Conservation (phyloP, 2,113 vertebrate species). For the Pampusana beccarii region DNA sequence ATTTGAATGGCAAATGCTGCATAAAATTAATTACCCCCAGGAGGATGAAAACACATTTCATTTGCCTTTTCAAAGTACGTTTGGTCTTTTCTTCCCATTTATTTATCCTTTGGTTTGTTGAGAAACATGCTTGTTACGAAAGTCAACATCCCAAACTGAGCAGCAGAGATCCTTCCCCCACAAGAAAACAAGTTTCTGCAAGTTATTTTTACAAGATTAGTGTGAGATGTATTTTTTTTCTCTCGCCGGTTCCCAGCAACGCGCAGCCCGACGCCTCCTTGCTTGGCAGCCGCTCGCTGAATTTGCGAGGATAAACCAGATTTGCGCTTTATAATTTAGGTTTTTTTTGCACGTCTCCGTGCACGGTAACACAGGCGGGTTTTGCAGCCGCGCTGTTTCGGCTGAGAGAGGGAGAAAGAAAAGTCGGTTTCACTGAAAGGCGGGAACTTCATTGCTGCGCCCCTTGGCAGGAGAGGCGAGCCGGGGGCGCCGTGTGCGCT, state of each 20-base stretch:
- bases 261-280: rapidly evolving
- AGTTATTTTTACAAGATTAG: neutral
- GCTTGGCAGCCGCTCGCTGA: neutral
- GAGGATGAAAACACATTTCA: neutral
- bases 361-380: rapidly evolving
- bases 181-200: neutral
- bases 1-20: slow-evolving; percentile 33
- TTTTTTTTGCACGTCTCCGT: too few species aligned
- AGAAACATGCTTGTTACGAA: neutral
- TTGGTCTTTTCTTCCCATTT: neutral
- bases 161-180: neutral
- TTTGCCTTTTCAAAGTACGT: neutral
- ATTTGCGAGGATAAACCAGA: neutral
- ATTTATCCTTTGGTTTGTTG: neutral
- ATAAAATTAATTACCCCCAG: neutral
- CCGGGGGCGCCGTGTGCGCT: too few species aligned
- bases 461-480: neutral
- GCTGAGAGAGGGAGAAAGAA: rapidly evolving
- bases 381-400: rapidly evolving
- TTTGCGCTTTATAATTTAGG: rapidly evolving
- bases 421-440: neutral
- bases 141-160: neutral
- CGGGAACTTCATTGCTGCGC: rapidly evolving
- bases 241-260: neutral
- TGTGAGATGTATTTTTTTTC: neutral